phyloP scores from a whole-genome alignment of 1,140 invertebrate genomes.

The Platyscapa corneri region DNA sequence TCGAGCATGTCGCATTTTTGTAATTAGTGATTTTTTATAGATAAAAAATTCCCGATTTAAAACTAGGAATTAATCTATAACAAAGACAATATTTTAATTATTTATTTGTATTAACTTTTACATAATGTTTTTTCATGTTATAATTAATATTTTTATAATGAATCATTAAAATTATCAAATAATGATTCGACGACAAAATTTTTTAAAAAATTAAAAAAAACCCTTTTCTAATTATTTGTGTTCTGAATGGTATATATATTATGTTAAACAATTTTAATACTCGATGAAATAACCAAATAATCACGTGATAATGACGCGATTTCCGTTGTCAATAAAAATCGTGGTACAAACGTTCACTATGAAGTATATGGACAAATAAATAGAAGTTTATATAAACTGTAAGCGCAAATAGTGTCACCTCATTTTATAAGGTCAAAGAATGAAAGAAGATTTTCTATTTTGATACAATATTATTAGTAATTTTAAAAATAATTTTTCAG shows the following conservation, averaged over 20 bases:
- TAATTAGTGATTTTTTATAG: conserved; percentile 15
- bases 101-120: conserved; percentile 45
- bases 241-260: background rate
- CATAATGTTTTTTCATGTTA: conserved; percentile 25
- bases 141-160: background rate
- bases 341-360: too few species aligned
- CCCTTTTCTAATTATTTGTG: background rate
- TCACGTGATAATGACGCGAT: conserved; percentile 15
- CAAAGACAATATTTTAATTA: conserved; percentile 35
- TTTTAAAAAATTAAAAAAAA: conserved; percentile 9
- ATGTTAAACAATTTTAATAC: conserved; percentile 6
- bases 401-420: too few species aligned
- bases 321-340: background rate
- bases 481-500: too few species aligned
- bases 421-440: background rate
- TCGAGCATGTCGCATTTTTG: background rate
- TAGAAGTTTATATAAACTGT: background rate
- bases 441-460: background rate
- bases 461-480: too few species aligned
- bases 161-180: background rate
- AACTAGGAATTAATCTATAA: conserved; percentile 13
- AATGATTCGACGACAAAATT: background rate
- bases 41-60: background rate
- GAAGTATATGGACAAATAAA: background rate
- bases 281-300: background rate